Percentiles rank a stretch among this genome's conserved stretches.
Conservation (phyloP, 2,888 invertebrate species). For the Cataglyphis rosenhaueri region DNA sequence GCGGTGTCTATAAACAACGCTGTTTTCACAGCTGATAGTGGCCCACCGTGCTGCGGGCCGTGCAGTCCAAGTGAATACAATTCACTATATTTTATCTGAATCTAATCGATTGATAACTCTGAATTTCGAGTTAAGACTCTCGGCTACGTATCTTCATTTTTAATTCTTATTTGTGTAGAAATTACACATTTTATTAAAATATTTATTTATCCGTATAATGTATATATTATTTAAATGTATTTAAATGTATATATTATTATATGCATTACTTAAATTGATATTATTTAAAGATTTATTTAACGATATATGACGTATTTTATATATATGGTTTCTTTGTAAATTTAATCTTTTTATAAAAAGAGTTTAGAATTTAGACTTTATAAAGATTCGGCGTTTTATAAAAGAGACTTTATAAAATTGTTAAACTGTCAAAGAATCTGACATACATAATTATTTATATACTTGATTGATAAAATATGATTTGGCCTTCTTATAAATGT, state of each 20-base stretch:
- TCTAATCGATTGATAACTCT: not conserved
- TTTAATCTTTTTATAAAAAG: not conserved
- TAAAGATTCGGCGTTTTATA: not conserved
- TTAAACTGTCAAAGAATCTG: not conserved
- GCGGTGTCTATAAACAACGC: slow-evolving; percentile 83
- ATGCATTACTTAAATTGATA: too few relatives aligned
- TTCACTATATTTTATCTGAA: not conserved
- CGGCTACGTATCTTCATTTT: not conserved
- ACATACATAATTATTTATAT: not conserved
- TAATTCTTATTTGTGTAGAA: not conserved
- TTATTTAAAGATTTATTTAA: not conserved
- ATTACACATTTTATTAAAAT: not conserved
- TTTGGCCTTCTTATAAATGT: not conserved
- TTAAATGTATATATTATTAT: too few relatives aligned
- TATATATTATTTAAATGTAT: not conserved
- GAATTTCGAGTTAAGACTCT: slow-evolving; percentile 1
- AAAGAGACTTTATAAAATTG: not conserved
- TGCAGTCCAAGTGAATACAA: not conserved
- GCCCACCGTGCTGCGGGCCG: slow-evolving; percentile 56
- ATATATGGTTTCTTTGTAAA: not conserved
- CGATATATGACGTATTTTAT: not conserved
- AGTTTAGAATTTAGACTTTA: not conserved
- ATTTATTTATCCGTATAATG: not conserved
- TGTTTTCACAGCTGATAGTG: slow-evolving; percentile 84
- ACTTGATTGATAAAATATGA: not conserved